Base-by-base conservation (phyloP, 1,140 invertebrate species). In the Pemphigus obesinymphae region DNA sequence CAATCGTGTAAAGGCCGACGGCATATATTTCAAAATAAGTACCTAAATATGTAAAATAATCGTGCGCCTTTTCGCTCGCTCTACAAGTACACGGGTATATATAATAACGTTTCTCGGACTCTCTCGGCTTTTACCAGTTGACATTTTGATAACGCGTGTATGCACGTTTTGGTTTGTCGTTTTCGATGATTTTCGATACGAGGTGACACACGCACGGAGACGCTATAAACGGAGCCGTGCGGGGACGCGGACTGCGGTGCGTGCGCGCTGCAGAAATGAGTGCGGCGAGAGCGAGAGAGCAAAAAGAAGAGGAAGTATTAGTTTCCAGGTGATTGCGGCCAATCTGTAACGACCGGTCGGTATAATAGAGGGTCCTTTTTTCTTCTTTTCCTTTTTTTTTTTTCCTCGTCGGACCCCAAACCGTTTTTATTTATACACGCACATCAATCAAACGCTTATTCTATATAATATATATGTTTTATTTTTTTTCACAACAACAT, bases 361-460 rank as follows among this genome's bases (percentile, higher is more conserved):
- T n/a, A 15, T 80, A 80, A 80, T 80, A 80, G 63, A 80, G 76
- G 76, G 55, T 45, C 55, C 26, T 55, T 61, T 37, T 58, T n/a
- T n/a, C 8, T 20, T 61, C 29, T n/a, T 34, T 11, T 61, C 17
- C 17, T 80, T 66, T 48, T 55, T 82, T 43, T 61, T 78, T 78
- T 61, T 55, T 29, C 29, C 58, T 29, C 40, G 50, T 78, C 75
- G 55, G 75, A 78, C 75, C 75, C 75, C 75, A 78, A 78, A 80
- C 76, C 76, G 76, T 80, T 80, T 78, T 61, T 26, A 63, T 80
- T 61, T 80, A 80, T 80, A 63, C 76, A 29, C 76, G 76, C 76
- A 80, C 76, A 80, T 80, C 76, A 80, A 80, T 80, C 76, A 80
- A 80, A 80, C 76, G 76, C 76, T 80, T 80, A 80, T 80, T 80